Evolutionary conservation across 2,113 vertebrate species (phyloP), one percentile per base, ranked within the genome.

Genomic region (Phainopepla nitens): DNA sequence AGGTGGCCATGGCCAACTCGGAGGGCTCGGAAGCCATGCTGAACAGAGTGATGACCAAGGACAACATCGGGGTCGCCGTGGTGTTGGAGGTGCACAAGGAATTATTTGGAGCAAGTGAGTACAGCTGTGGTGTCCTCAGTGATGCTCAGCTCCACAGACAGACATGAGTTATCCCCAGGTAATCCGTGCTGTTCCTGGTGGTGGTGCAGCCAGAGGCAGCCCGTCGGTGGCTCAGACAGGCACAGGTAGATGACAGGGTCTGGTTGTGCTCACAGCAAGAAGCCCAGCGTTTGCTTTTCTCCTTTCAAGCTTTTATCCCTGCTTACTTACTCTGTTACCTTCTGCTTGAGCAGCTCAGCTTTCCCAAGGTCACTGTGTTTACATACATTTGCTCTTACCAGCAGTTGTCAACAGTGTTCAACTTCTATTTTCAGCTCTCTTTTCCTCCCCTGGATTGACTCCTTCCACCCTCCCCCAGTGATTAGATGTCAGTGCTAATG

Each of bases 31-130:
- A 99, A 98, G 99, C 99, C 77, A 99, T 99, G 99, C 57, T 99
- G 79, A 99, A 99, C 97, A 97, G 99, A 96, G 99, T 99, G 72
- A 99, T 99, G 99, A 99, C 99, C 27, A 99, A 99, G 98, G 99
- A 99, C 98, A 99, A 99, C 97, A 99, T 99, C 36, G 99, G 99
- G 5, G 99, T 99, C 0, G 99, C 99, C 11, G 98, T 99, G 45
- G 98, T 99, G 89, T 95, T 99, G 79, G 99, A 99, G 96, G 98
- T 99, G 97, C 99, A 99, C 95, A 99, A 98, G 93, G 99, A 99
- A 81, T 57, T 98, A 31, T 99, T 99, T 97, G 98, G 99, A 93
- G 97, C 98, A 85, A 98, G 99, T 99, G 90, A 98, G 97, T 97
- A 39, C 1, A 7, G 1, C 31, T 2, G 0, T 7, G 60, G 69